Evolutionary conservation across 2,113 vertebrate species (phyloP).

Genomic region (Epinephelus fuscoguttatus): DNA sequence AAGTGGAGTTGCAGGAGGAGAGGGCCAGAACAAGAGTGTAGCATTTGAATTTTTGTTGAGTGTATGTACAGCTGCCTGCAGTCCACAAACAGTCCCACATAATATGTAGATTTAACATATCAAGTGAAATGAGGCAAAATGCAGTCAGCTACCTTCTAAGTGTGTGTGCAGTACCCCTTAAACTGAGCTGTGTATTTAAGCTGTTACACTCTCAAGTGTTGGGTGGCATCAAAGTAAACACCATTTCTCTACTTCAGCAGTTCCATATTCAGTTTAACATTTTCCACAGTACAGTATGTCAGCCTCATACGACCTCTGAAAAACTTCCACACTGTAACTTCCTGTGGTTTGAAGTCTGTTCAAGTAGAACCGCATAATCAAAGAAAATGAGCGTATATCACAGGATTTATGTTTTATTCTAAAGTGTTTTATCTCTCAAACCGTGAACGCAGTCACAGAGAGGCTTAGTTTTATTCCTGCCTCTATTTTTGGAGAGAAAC

Average conservation of each 20-base stretch:
- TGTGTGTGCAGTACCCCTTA: background rate
- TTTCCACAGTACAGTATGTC: conserved; percentile 1
- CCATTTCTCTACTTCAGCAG: background rate
- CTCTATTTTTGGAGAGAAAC: conserved; percentile 49
- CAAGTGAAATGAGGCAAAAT: conserved; percentile 11
- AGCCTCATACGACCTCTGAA: conserved; percentile 2
- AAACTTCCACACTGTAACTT: background rate
- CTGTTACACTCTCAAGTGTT: background rate
- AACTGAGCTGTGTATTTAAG: background rate
- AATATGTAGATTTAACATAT: conserved; percentile 2
- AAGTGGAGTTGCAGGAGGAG: too few species aligned
- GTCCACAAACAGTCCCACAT: background rate
- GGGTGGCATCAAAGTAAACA: conserved; percentile 29
- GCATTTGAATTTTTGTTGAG: too few species aligned
- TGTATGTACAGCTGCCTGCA: background rate
- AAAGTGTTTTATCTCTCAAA: background rate
- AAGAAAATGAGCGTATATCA: conserved; percentile 16
- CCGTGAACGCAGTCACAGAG: background rate
- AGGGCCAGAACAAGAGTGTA: too few species aligned
- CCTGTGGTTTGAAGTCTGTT: conserved; percentile 13
- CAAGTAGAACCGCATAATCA: conserved; percentile 28
- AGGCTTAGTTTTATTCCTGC: background rate
- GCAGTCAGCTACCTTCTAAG: background rate
- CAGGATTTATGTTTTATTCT: background rate
- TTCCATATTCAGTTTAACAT: conserved; percentile 9